phyloP scores from a whole-genome alignment of 1,140 invertebrate genomes.

The Drosophila sechellia region DNA sequence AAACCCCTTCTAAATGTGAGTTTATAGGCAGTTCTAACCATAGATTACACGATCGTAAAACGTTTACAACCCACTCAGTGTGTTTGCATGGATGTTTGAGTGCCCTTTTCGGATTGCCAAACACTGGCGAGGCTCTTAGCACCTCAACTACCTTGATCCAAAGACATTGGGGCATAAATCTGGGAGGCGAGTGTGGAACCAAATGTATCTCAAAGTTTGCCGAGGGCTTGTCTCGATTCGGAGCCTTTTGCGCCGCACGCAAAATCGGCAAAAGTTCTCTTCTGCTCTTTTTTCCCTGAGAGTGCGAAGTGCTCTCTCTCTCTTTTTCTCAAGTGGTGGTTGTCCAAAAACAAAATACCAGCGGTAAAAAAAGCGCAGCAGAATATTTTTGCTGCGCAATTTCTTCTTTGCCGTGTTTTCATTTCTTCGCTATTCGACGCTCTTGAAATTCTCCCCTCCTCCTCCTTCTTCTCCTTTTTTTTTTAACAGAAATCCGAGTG shows the following conservation, averaged over 20 bases:
- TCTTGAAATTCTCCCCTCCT: neutral
- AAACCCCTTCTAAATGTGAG: neutral
- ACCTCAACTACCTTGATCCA: neutral
- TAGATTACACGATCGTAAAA: slow-evolving; percentile 13
- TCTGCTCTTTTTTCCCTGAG: slow-evolving; percentile 17
- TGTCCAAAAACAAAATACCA: slow-evolving; percentile 26
- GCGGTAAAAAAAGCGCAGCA: slow-evolving; percentile 28
- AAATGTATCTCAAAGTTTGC: slow-evolving; percentile 12
- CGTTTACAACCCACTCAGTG: neutral
- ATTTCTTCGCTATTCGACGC: slow-evolving; percentile 13
- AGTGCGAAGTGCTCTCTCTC: slow-evolving; percentile 26
- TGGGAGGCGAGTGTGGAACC: neutral
- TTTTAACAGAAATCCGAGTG: slow-evolving; percentile 21
- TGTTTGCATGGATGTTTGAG: neutral
- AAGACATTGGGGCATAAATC: neutral
- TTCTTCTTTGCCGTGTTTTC: slow-evolving; percentile 55
- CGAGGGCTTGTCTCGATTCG: slow-evolving; percentile 16
- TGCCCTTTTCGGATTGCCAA: neutral
- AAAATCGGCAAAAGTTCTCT: slow-evolving; percentile 14
- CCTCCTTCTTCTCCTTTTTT: too few relatives aligned
- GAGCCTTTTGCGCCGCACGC: slow-evolving; percentile 44
- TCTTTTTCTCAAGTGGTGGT: slow-evolving; percentile 34
- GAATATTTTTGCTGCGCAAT: slow-evolving; percentile 70
- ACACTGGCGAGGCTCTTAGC: slow-evolving; percentile 5
- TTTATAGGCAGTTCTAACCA: neutral